Base-by-base conservation (phyloP, 1,140 invertebrate species). In the Adelges cooleyi region DNA sequence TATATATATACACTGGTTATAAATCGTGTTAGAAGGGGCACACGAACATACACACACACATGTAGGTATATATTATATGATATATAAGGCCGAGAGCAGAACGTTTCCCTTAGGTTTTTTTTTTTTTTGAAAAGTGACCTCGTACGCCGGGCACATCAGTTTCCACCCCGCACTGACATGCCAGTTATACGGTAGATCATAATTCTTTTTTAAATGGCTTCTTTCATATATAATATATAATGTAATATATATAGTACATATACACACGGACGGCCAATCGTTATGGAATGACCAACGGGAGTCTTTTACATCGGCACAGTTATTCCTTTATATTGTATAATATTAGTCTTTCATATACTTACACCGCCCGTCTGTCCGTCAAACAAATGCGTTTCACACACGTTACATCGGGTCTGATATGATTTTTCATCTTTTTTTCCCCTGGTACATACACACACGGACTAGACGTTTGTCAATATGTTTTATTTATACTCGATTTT, bases 201-300 rank as follows among this genome's bases (percentile, higher is more conserved):
- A 56, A 56, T 56, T 56, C 53, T 56, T 56, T 56, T 56, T 56
- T 56, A 56, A 56, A 56, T 56, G 53, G 53, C 53, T 56, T 56
- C 53, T 56, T 56, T n/a, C n/a, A n/a, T n/a, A n/a, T n/a, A n/a
- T n/a, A n/a, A n/a, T n/a, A n/a, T n/a, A n/a, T n/a, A n/a, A n/a
- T n/a, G n/a, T n/a, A n/a, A n/a, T n/a, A n/a, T n/a, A n/a, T n/a
- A n/a, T n/a, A n/a, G n/a, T n/a, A 42, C 44, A 56, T 56, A 56
- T 56, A 38, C 40, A 56, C 36, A 56, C 40, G 40, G 53, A 42
- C 36, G 6, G 6, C 36, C 36, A n/a, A n/a, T n/a, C n/a, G n/a
- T n/a, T n/a, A n/a, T n/a, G n/a, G n/a, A n/a, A n/a, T n/a, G n/a
- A n/a, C n/a, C n/a, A n/a, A n/a, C n/a, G n/a, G 36, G 20, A 56